These are phyloP conservation scores for Drosophila diplacantha DNA, from an alignment of 2,888 invertebrate species.

Conservation along the genomic window DNA sequence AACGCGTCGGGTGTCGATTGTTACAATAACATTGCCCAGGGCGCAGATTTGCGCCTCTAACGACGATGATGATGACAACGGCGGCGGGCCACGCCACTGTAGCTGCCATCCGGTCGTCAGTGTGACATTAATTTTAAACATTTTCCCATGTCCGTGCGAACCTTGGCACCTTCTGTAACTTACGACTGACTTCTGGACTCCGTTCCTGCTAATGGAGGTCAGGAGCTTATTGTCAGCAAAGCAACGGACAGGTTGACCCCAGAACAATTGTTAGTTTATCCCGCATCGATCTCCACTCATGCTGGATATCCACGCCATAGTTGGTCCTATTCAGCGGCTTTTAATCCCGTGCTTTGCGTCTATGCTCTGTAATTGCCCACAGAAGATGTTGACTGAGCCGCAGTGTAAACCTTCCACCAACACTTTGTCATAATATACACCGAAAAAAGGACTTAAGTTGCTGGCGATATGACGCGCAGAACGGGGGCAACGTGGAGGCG, in stretches of 20 bases:
- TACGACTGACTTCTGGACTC: conserved; percentile 47
- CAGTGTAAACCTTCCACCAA: conserved; percentile 35
- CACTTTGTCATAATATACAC: conserved; percentile 40
- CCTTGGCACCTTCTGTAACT: conserved; percentile 69
- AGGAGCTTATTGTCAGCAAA: neutral
- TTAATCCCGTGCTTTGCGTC: conserved; percentile 23
- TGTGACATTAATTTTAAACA: conserved; percentile 62
- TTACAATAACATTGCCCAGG: conserved; percentile 68
- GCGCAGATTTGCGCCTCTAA: conserved; percentile 70
- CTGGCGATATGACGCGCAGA: conserved; percentile 29
- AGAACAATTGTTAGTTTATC: conserved; percentile 11
- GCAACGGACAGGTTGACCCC: conserved; percentile 1
- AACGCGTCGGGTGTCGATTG: conserved; percentile 71
- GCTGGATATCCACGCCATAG: conserved; percentile 6
- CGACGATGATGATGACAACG: conserved; percentile 51
- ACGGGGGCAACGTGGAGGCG: conserved; percentile 20
- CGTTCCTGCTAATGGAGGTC: conserved; percentile 17
- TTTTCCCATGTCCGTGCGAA: conserved; percentile 46
- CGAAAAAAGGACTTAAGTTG: conserved; percentile 24
- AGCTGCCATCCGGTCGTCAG: conserved; percentile 44
- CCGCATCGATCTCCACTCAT: conserved; percentile 4
- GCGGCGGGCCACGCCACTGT: conserved; percentile 16
- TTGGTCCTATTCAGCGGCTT: conserved; percentile 3
- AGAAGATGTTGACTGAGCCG: conserved; percentile 23
- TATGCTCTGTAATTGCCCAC: conserved; percentile 5